These are phyloP conservation scores for Hydropsyche tenuis DNA, from an alignment of 1,140 invertebrate species.

Conservation along the genomic window DNA sequence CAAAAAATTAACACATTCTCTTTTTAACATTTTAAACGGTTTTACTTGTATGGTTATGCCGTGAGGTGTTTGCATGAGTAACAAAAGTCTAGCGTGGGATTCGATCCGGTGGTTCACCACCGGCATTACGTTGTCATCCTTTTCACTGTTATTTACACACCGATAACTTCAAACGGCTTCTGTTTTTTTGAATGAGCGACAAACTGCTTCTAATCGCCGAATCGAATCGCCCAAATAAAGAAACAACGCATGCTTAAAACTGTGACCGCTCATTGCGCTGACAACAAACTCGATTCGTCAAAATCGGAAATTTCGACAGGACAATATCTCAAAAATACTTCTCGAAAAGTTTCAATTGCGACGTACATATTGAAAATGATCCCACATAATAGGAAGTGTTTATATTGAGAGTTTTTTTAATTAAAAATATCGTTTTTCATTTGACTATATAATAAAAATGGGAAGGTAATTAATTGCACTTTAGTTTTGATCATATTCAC, in stretches of 20 bases:
- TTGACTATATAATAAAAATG: too few relatives aligned
- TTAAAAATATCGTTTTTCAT: too few relatives aligned
- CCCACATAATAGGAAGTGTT: too few relatives aligned
- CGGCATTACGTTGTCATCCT: background rate
- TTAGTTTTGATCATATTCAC: too few relatives aligned
- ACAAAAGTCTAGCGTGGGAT: background rate
- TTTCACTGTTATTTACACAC: constrained; percentile 1
- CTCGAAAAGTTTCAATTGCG: too few relatives aligned
- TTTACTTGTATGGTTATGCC: background rate
- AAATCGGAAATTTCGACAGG: too few relatives aligned
- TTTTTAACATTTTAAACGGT: background rate
- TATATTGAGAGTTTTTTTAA: too few relatives aligned
- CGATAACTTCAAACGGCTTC: background rate
- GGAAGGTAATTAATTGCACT: too few relatives aligned
- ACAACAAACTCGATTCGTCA: too few relatives aligned
- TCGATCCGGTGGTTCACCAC: background rate
- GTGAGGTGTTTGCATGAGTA: background rate
- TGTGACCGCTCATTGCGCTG: background rate
- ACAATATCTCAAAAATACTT: too few relatives aligned
- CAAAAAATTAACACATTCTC: too few relatives aligned
- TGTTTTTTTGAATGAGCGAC: background rate
- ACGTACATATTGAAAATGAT: too few relatives aligned
- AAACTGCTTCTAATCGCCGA: background rate
- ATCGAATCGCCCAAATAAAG: background rate
- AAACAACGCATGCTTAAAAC: background rate